Conservation (phyloP, 2,113 vertebrate genomes). For the Archocentrus centrarchus region DNA sequence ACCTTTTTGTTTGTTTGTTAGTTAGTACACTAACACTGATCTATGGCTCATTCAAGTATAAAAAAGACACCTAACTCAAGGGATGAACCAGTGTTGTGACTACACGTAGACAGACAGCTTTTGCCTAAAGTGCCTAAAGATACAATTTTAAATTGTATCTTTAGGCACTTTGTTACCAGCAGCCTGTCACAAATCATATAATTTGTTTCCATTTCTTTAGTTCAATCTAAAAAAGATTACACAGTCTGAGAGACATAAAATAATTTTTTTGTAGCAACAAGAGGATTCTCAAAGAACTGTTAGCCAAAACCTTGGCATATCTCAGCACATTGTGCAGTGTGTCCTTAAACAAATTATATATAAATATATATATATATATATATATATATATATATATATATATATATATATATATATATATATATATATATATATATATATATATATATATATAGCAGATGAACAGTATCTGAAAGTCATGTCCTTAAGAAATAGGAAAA, state of each 20-base stretch:
- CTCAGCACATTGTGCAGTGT: not conserved
- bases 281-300: not conserved
- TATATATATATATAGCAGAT: not conserved
- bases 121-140: too few relatives aligned
- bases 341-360: not conserved
- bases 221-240: not conserved
- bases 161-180: not conserved
- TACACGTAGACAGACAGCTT: not conserved
- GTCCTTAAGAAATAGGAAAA: too few relatives aligned
- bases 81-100: not conserved
- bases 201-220: not conserved
- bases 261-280: not conserved
- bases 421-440: too few relatives aligned
- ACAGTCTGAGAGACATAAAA: not conserved
- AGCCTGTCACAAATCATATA: not conserved
- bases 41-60: not conserved
- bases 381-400: too few relatives aligned
- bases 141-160: not conserved
- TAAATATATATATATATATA: too few relatives aligned
- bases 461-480: not conserved
- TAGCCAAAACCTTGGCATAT: not conserved
- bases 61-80: not conserved
- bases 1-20: too few relatives aligned
- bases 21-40: too few relatives aligned
- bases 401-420: too few relatives aligned